Evolutionary conservation across 2,888 invertebrate species (phyloP).

Genomic region (Lasius platythorax): DNA sequence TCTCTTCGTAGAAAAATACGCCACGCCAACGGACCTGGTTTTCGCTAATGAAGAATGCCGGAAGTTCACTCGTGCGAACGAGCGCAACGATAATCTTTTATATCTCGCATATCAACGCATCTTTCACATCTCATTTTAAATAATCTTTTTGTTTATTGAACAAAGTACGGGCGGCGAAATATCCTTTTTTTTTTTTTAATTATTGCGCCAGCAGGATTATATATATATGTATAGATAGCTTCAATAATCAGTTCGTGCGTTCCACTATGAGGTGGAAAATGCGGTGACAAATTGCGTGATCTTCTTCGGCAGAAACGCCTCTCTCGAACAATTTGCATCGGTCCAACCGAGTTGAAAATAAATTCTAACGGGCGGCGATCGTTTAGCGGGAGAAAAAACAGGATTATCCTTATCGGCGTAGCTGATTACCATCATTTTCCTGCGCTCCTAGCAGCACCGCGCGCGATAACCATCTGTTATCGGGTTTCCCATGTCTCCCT

Average conservation of each 20-base stretch:
- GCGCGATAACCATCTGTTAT: constrained; percentile 65
- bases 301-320: constrained; percentile 2
- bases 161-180: not conserved
- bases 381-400: constrained; percentile 30
- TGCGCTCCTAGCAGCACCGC: constrained; percentile 40
- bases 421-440: constrained; percentile 49
- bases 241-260: not conserved
- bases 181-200: not conserved
- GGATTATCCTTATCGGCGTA: constrained; percentile 43
- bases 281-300: constrained; percentile 25
- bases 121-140: not conserved
- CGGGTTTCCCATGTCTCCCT: constrained; percentile 69
- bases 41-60: too few relatives aligned
- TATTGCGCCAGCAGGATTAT: not conserved
- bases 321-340: constrained; percentile 29
- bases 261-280: constrained; percentile 10
- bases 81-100: not conserved
- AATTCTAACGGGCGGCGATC: constrained; percentile 33
- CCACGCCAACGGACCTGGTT: too few relatives aligned
- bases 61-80: not conserved
- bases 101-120: not conserved
- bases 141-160: constrained; percentile 2
- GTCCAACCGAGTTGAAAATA: constrained; percentile 29
- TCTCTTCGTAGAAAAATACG: too few relatives aligned
- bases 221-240: not conserved